phyloP scores from a whole-genome alignment of 2,888 invertebrate species.

The Meganola albula region DNA sequence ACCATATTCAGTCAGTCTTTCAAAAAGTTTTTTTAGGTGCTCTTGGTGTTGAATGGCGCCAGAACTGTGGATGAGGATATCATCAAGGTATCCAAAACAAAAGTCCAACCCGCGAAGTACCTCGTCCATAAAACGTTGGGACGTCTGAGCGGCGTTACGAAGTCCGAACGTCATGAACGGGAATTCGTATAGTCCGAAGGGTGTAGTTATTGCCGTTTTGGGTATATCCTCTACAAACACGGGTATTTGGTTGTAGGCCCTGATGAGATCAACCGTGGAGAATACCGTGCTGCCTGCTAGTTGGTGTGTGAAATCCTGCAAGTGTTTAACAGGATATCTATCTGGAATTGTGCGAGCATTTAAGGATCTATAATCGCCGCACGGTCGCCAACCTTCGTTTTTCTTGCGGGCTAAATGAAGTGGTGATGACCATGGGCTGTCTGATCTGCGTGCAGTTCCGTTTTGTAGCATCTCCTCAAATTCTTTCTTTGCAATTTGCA shows the following conservation, averaged over 20 bases:
- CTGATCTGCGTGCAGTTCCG: not conserved
- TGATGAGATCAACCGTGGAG: too few species aligned
- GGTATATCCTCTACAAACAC: too few species aligned
- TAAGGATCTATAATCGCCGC: not conserved
- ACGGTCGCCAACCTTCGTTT: conserved; percentile 1
- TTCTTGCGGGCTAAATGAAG: not conserved
- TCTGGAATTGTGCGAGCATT: not conserved
- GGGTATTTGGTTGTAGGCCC: too few species aligned
- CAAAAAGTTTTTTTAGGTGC: not conserved
- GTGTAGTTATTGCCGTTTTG: too few species aligned
- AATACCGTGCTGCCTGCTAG: too few species aligned
- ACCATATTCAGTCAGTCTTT: not conserved
- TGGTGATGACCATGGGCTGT: not conserved
- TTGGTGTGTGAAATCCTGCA: too few species aligned
- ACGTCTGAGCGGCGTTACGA: too few species aligned
- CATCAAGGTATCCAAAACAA: not conserved
- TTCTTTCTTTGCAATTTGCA: not conserved
- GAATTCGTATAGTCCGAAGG: too few species aligned
- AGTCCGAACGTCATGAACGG: too few species aligned
- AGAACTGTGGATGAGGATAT: not conserved
- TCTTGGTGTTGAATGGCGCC: not conserved
- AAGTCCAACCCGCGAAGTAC: too few species aligned
- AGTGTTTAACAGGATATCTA: too few species aligned
- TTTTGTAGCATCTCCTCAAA: not conserved
- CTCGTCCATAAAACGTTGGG: too few species aligned